Evolutionary conservation across 30 jellyfish, hydroid and myxozoan species (phyloP).

Genomic region (Hydractinia echinata): DNA sequence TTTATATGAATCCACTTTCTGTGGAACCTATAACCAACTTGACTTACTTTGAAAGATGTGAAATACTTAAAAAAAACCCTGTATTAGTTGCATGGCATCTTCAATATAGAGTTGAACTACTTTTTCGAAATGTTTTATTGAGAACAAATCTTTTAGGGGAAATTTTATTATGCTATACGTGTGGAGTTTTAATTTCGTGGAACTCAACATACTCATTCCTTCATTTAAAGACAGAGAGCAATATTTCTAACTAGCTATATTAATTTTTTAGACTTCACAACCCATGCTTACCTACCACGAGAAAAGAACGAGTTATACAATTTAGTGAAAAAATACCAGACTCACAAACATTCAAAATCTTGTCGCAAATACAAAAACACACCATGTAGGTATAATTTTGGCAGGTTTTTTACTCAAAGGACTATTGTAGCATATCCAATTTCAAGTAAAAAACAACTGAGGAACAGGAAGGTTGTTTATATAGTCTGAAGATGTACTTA

Average conservation of each 20-base stretch:
- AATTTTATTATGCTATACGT: not conserved
- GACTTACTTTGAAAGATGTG: conserved; percentile 17
- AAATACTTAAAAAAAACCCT: not conserved
- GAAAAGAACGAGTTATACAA: not conserved
- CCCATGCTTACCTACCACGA: not conserved
- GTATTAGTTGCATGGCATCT: conserved; percentile 9
- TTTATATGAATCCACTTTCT: not conserved
- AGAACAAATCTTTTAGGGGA: not conserved
- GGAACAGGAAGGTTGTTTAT: too few species aligned
- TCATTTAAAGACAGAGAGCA: not conserved
- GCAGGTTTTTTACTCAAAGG: not conserved
- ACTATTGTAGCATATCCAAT: not conserved
- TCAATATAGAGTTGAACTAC: not conserved
- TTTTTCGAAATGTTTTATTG: not conserved
- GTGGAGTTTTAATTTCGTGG: conserved; percentile 20
- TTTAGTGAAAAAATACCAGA: not conserved
- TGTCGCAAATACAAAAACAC: not conserved
- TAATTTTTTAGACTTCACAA: not conserved
- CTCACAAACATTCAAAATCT: not conserved
- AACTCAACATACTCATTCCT: conserved; percentile 15
- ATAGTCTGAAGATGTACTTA: too few species aligned
- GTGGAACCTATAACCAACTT: not conserved
- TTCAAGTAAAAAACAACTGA: too few species aligned
- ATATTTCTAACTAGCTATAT: not conserved
- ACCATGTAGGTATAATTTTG: not conserved